phyloP scores from a whole-genome alignment of 2,113 vertebrate genomes.

The Tinamus guttatus region DNA sequence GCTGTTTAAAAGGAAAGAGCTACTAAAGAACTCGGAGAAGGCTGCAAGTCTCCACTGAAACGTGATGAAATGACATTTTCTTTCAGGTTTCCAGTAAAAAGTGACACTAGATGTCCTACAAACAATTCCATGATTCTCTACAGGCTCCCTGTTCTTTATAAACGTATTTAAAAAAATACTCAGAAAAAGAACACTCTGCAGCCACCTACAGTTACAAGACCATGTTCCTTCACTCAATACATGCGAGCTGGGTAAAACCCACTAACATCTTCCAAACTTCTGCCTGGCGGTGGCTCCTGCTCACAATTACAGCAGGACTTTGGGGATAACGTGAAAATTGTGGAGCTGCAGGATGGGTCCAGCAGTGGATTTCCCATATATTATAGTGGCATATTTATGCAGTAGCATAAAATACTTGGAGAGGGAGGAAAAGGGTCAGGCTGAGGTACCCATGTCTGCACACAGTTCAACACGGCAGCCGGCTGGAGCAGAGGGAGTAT shows the following conservation, averaged over 20 bases:
- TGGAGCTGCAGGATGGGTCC: not conserved
- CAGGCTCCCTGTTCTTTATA: not conserved
- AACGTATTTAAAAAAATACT: not conserved
- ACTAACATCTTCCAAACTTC: not conserved
- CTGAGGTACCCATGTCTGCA: not conserved
- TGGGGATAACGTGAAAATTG: not conserved
- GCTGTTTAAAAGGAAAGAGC: not conserved
- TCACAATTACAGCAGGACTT: not conserved
- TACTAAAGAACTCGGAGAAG: not conserved
- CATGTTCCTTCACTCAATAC: not conserved
- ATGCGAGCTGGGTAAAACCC: not conserved
- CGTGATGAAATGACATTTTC: no score
- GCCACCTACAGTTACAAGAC: not conserved
- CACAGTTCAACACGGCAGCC: not conserved
- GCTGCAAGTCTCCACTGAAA: not conserved
- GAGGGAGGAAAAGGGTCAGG: fast-evolving
- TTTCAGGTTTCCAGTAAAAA: no score
- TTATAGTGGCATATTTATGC: not conserved
- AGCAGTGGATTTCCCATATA: not conserved
- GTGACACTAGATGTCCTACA: fast-evolving
- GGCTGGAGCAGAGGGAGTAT: not conserved
- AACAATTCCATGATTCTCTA: not conserved
- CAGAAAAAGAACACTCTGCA: not conserved
- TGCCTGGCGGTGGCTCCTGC: not conserved
- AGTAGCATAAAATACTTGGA: fast-evolving